Base-by-base conservation (phyloP, 2,797 vertebrate species). In the Myotis vivesi region DNA sequence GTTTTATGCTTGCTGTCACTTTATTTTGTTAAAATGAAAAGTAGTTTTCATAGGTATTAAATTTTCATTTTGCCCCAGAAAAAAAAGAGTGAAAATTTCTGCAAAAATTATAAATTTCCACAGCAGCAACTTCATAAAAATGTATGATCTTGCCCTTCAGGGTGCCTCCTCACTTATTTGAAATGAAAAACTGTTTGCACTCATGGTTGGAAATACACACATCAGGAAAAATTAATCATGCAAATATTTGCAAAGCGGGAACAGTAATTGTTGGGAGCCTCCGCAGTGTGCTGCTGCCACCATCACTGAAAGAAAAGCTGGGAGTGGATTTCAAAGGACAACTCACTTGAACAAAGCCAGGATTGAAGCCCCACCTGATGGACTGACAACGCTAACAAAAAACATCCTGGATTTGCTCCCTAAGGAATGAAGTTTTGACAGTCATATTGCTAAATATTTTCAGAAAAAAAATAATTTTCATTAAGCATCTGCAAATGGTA, bases 211-310 rank as follows among this genome's bases (percentile, higher is more conserved):
- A 94, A 97, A 96, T 89, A 95, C 33, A 95, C 94, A 97, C 94
- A 96, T 95, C 91, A 96, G 96, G 89, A 96, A 96, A 97, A 96
- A 95, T 97, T 95, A 97, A 96, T 96, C 96, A 96, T 95, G 96
- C 95, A 97, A 96, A 97, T 97, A 97, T 96, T 97, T 97, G 92
- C 86, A 95, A 96, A 96, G 87, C 7, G 2, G 73, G 79, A 96
- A 87, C 66, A 89, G 87, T 86, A 80, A 95, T 88, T 94, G 87
- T 92, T 93, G 33, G 82, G 81, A 82, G 69, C 53, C 72, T 94
- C 30, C 11, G 44, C 41, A 80, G 66, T 22, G 59, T 69, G 38
- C 66, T 66, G 28, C 62, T 25, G 7, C 41, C 13, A 82, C 15
- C 66, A 71, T n/a, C 57, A 57, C n/a, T 44, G 77, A 87, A 5